phyloP scores from a whole-genome alignment of 2,113 vertebrate genomes.

The Platanista minor region DNA sequence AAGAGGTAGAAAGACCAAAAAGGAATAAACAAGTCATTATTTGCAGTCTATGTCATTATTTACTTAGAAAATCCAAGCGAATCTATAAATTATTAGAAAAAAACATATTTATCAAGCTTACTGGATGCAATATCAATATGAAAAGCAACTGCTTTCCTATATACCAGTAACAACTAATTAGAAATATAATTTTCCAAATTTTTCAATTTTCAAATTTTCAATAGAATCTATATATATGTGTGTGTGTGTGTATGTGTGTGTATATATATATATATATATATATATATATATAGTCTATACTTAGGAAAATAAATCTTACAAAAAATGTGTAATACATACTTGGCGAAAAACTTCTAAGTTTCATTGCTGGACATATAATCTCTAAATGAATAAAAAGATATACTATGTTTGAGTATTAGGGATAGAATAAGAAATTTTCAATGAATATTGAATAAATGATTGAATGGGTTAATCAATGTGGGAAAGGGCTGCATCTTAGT shows the following conservation, averaged over 20 bases:
- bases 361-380: accelerated
- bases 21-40: background rate
- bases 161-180: no score
- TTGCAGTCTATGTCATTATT: background rate
- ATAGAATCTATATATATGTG: background rate
- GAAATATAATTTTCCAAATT: no score
- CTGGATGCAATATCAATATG: background rate
- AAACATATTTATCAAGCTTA: background rate
- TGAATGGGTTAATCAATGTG: background rate
- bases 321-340: background rate
- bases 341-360: background rate
- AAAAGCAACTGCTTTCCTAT: no score
- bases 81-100: background rate
- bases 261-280: no score
- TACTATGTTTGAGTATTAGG: background rate
- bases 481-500: background rate
- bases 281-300: no score
- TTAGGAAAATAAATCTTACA: background rate
- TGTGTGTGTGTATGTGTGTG: no score
- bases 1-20: background rate
- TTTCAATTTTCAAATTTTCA: background rate
- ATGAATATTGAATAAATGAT: background rate
- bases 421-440: background rate
- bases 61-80: background rate
- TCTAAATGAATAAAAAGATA: background rate